phyloP scores from a whole-genome alignment of 2,113 vertebrate species.

The Odocoileus virginianus region DNA sequence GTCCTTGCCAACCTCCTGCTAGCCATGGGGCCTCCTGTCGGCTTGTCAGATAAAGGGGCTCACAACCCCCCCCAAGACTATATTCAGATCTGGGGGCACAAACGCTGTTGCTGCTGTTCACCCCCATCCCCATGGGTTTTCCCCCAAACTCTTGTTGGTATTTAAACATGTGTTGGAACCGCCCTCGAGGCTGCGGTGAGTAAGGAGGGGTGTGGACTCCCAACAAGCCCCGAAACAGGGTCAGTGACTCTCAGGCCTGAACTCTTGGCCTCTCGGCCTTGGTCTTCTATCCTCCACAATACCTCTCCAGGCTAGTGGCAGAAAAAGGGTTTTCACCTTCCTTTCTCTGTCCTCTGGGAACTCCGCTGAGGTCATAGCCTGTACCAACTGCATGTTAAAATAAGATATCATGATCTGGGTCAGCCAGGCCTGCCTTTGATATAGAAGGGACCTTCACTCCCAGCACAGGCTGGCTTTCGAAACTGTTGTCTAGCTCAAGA shows the following conservation, averaged over 20 bases:
- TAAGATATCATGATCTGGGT: neutral
- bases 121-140: neutral
- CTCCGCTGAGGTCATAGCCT: neutral
- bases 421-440: neutral
- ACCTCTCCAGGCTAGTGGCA: neutral
- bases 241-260: no score
- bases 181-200: fast-evolving
- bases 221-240: neutral
- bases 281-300: neutral
- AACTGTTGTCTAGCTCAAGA: neutral
- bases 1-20: neutral
- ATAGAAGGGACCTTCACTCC: neutral
- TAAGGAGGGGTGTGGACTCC: neutral
- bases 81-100: neutral
- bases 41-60: neutral
- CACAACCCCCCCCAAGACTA: neutral
- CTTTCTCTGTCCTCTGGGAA: neutral
- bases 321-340: neutral
- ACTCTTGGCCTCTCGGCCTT: no score
- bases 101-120: neutral
- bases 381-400: neutral
- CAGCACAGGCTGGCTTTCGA: neutral
- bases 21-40: fast-evolving
- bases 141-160: no score
- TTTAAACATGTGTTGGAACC: neutral